Evolutionary conservation across 1,140 invertebrate species (phyloP).

Genomic region (Megalopta genalis): DNA sequence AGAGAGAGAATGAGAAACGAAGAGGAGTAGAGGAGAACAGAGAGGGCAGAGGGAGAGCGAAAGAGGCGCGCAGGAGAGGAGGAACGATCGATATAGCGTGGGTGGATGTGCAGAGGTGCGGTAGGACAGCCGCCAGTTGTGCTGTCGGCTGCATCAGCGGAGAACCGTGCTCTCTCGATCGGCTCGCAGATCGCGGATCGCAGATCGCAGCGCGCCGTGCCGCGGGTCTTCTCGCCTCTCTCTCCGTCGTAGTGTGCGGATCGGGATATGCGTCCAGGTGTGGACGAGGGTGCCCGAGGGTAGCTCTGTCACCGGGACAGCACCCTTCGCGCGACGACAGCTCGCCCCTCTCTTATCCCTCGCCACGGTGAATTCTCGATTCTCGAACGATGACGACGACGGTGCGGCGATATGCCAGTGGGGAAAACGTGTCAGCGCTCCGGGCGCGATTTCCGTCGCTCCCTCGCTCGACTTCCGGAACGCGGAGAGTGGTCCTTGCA

Average conservation of each 20-base stretch:
- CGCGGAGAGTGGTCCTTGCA: not conserved
- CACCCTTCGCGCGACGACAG: not conserved
- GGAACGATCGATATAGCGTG: slow-evolving; percentile 78
- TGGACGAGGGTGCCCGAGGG: slow-evolving; percentile 3
- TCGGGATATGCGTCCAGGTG: not conserved
- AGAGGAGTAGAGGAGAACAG: not conserved
- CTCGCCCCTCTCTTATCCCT: too few species aligned
- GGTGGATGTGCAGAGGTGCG: slow-evolving; percentile 77
- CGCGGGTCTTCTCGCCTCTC: not conserved
- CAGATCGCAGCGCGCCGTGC: not conserved
- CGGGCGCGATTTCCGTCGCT: not conserved
- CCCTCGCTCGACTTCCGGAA: not conserved
- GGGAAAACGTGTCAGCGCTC: not conserved
- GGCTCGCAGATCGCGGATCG: not conserved
- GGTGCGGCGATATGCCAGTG: not conserved
- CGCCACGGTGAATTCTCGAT: not conserved
- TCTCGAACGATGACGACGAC: not conserved
- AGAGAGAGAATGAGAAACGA: not conserved
- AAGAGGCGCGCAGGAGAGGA: slow-evolving; percentile 38
- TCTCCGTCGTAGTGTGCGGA: not conserved
- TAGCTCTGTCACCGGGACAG: not conserved
- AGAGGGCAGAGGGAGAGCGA: not conserved
- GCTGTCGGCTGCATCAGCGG: slow-evolving; percentile 74
- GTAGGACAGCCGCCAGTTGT: slow-evolving; percentile 73
- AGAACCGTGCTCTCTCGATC: slow-evolving; percentile 44